These are phyloP conservation scores for western clawed frog (Xenopus tropicalis) DNA, from an alignment of 2,113 vertebrate species.

Conservation along the genomic window UCB_Xtro_10.0 CM004448.2:100046501-100047000, in stretches of 20 bases:
- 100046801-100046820: constrained; percentile 91
- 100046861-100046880: constrained; percentile 69
- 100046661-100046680: constrained; percentile 99
- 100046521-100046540: constrained; percentile 92
- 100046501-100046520: constrained; percentile 85
- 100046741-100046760: constrained; percentile 96
- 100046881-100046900: not conserved
- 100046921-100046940: no score
- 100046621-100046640: constrained; percentile 99
- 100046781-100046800: constrained; percentile 93
- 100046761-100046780: constrained; percentile 99
- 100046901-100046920: not conserved
- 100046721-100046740: constrained; percentile 99
- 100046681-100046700: constrained; percentile 98
- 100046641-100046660: constrained; percentile 98
- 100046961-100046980: no score
- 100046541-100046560: constrained; percentile 86
- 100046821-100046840: constrained; percentile 81
- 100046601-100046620: constrained; percentile 99
- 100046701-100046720: constrained; percentile 97
- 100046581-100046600: constrained; percentile 95
- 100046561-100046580: constrained; percentile 85
- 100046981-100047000: no score
- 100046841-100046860: constrained; percentile 78
- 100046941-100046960: no score